Conservation (phyloP, 2,797 vertebrate genomes). For the Anomalospiza imberbis region DNA sequence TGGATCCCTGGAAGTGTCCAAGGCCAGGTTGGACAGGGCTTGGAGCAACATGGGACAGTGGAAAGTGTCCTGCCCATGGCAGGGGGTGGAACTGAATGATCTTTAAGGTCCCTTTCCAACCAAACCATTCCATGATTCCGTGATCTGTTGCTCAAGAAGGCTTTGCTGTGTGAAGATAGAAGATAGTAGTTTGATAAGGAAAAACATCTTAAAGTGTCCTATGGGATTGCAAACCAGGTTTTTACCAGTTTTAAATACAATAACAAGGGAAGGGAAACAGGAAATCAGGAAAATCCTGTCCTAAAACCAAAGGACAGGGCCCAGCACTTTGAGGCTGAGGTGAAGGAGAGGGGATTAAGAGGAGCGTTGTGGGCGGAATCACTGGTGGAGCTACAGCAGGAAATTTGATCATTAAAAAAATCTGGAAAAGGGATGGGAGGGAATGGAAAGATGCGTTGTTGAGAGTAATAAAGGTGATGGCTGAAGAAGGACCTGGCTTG, state of each 20-base stretch:
- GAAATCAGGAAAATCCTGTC: not conserved
- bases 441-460: rapidly evolving
- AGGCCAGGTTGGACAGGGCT: rapidly evolving
- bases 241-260: not conserved
- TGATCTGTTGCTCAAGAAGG: not conserved
- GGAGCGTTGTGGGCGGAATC: rapidly evolving
- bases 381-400: not conserved
- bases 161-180: not conserved
- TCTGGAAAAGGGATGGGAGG: not conserved
- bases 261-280: not conserved
- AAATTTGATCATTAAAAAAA: not conserved
- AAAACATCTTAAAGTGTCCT: not conserved
- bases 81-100: rapidly evolving
- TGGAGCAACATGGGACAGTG: rapidly evolving
- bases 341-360: not conserved
- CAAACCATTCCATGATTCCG: not conserved
- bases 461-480: not conserved
- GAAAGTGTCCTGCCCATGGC: not conserved
- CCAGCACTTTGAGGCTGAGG: not conserved
- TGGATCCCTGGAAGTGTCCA: not conserved
- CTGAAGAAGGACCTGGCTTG: not conserved
- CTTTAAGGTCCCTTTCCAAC: not conserved
- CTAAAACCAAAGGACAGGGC: not conserved
- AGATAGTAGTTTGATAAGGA: not conserved
- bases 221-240: not conserved